These are phyloP conservation scores for Calidris pugnax DNA, from an alignment of 2,113 vertebrate species.

Conservation along the genomic window DNA sequence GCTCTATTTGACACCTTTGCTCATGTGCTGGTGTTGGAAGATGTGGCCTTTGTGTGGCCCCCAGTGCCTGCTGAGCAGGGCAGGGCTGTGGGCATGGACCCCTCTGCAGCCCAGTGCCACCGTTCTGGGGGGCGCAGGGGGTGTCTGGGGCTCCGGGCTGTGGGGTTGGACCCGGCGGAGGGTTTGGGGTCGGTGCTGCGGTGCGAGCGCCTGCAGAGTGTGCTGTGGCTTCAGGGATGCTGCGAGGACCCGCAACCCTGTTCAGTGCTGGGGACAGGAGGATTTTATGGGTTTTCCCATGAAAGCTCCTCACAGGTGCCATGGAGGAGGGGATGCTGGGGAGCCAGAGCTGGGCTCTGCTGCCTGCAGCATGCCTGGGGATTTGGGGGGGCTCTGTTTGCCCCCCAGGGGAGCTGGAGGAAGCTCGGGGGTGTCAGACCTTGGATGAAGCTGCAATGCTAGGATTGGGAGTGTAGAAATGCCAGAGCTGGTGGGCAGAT, in stretches of 20 bases:
- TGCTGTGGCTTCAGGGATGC: conserved; percentile 61
- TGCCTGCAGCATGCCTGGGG: accelerated
- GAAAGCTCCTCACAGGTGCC: background rate
- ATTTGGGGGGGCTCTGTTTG: background rate
- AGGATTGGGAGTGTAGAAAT: background rate
- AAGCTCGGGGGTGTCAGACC: background rate
- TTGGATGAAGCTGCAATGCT: background rate
- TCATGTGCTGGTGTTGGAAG: background rate
- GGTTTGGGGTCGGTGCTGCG: background rate
- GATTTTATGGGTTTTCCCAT: background rate
- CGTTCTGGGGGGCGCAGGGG: accelerated
- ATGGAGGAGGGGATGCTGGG: background rate
- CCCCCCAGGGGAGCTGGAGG: too few relatives aligned
- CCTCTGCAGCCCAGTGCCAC: background rate
- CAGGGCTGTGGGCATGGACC: background rate
- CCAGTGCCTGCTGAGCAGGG: background rate
- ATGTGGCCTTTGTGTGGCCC: accelerated
- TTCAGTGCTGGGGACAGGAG: background rate
- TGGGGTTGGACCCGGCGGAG: accelerated
- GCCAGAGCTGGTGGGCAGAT: background rate
- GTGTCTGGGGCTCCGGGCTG: accelerated
- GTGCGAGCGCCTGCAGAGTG: conserved; percentile 40
- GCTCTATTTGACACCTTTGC: background rate
- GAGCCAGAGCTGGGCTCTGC: background rate
- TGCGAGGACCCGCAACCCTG: accelerated